Evolutionary conservation across 2,888 invertebrate species (phyloP), one percentile per base, ranked within the genome.

Genomic region (Coenonympha glycerion): DNA sequence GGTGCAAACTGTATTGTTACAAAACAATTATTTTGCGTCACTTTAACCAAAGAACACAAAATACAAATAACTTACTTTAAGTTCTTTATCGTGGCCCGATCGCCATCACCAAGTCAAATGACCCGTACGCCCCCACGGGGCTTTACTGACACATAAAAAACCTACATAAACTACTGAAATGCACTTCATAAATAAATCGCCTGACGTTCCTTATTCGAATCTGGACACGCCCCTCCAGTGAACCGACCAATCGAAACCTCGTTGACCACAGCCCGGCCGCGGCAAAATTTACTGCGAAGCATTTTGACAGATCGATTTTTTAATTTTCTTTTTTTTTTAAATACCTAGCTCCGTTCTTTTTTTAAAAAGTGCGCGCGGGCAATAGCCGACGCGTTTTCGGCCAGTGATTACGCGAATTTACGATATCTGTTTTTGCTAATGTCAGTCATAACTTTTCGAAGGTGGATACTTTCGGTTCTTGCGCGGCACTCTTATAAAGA

Each of bases 221-320:
- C 62, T 57, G 69, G 69, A 78, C 82, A 79, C 86, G 85, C 84
- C 85, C 68, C 71, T 53, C 26, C 39, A 46, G 18, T 58, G 47
- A 40, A 56, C 55, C 62, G 65, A 55, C 85, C 86, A 86, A 85
- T 85, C 55, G 64, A 62, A 49, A 58, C 62, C 51, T 42, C 56
- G 60, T 59, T 63, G 62, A 64, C 66, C 61, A 52, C 60, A 52
- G 66, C 67, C 76, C 60, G 52, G 66, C 67, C 76, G 72, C 76
- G 73, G 74, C 69, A 73, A 79, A 81, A 83, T 81, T 81, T 84
- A 81, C 79, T 68, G 79, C 79, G 68, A 70, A 76, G 80, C 83
- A 79, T 86, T 84, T 82, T 86, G 85, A 86, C 85, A 85, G 80
- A 76, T 81, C 75, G 71, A 76, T 75, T 80, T 82, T 80, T 83